A percentile compares a stretch with the other conserved stretches of the same genome.
phyloP scores from a whole-genome alignment of 2,113 vertebrate species.

The Dascyllus trimaculatus region DNA sequence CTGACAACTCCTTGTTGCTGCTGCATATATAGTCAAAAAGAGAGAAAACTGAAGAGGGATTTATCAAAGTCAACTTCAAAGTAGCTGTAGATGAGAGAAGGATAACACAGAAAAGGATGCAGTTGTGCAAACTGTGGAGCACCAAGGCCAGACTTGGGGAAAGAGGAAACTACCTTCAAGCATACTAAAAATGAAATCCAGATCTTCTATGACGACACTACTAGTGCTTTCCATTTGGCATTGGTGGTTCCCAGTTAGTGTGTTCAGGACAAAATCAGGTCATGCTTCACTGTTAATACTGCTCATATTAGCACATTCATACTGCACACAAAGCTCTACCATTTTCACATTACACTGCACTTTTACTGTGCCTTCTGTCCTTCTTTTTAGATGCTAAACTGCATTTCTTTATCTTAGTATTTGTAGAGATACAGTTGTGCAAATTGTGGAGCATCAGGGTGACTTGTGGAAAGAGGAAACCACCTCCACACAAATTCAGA shows the following conservation, averaged over 20 bases:
- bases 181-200: too few species aligned
- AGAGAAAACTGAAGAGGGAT: conserved; percentile 3
- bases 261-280: conserved; percentile 9
- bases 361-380: too few species aligned
- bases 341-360: too few species aligned
- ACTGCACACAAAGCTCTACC: too few species aligned
- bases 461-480: too few species aligned
- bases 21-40: neutral
- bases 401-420: neutral
- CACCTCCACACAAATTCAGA: too few species aligned
- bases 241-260: neutral
- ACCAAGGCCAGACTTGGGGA: neutral
- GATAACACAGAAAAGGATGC: neutral
- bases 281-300: neutral
- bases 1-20: neutral
- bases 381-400: too few species aligned
- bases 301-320: too few species aligned
- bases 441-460: neutral
- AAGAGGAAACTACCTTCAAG: too few species aligned
- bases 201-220: too few species aligned
- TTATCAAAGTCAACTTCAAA: conserved; percentile 5
- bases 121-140: conserved; percentile 1
- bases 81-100: neutral
- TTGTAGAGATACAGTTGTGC: neutral
- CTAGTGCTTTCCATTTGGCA: neutral